Evolutionary conservation across 2,113 vertebrate genomes (phyloP).

Genomic region (Amphiprion percula): DNA sequence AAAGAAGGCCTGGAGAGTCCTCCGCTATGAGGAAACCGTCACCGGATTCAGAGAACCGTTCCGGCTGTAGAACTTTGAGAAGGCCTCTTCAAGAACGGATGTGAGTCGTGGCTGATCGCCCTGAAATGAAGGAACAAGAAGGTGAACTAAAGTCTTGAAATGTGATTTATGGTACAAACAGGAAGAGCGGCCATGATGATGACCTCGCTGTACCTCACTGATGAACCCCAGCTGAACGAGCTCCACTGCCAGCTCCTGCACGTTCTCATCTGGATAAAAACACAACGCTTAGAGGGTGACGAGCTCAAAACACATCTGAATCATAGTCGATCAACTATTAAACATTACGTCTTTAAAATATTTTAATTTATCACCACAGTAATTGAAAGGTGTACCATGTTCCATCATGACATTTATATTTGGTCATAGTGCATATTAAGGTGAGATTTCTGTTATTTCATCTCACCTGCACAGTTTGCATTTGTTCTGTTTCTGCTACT

Average conservation of each 20-base stretch:
- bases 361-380: too few species aligned
- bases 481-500: too few species aligned
- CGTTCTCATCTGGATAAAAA: constrained; percentile 90
- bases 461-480: too few species aligned
- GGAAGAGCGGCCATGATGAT: background rate
- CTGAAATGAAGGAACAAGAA: constrained; percentile 68
- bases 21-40: constrained; percentile 94
- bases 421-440: too few species aligned
- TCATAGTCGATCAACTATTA: too few species aligned
- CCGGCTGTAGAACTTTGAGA: constrained; percentile 95
- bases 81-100: constrained; percentile 96
- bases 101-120: constrained; percentile 93
- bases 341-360: too few species aligned
- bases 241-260: constrained; percentile 95
- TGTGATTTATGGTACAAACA: background rate
- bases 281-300: background rate
- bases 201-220: constrained; percentile 88
- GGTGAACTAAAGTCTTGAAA: background rate
- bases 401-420: too few species aligned
- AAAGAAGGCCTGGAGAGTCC: constrained; percentile 42
- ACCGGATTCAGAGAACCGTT: constrained; percentile 94
- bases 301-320: background rate
- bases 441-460: too few species aligned
- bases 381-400: too few species aligned
- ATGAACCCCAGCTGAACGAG: constrained; percentile 98